Conservation (phyloP, 2,113 vertebrate species). For the Rattus rattus region DNA sequence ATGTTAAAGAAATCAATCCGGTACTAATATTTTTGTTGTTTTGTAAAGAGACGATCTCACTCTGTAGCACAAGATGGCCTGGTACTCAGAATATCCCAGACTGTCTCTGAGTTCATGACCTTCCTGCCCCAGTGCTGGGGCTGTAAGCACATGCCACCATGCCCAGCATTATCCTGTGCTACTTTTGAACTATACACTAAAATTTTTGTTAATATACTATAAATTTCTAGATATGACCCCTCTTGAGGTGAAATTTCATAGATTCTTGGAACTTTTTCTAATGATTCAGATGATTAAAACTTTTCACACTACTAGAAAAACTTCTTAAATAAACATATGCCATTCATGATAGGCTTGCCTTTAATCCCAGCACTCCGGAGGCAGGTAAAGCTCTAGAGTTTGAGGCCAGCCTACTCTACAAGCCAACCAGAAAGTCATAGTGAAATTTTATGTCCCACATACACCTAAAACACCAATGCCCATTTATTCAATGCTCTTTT, state of each 20-base stretch:
- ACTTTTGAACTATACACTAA: constrained; percentile 57
- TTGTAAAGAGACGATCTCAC: not conserved
- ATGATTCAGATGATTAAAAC: constrained; percentile 33
- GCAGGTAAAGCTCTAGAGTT: not conserved
- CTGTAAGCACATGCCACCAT: not conserved
- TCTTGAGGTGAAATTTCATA: constrained; percentile 48
- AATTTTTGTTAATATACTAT: constrained; percentile 40
- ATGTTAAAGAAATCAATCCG: not conserved
- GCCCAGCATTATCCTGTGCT: not conserved
- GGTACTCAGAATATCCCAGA: not conserved
- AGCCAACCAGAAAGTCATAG: not conserved
- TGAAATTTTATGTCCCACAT: not conserved
- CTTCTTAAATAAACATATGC: not conserved
- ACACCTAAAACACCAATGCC: constrained; percentile 6
- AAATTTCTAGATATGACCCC: constrained; percentile 3
- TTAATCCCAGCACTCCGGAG: not conserved
- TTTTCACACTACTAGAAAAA: constrained; percentile 56
- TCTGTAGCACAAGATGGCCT: not conserved
- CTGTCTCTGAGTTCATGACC: not conserved
- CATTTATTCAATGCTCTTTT: constrained; percentile 21
- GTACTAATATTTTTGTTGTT: not conserved
- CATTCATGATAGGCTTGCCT: not conserved
- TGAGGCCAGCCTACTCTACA: not conserved
- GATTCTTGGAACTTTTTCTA: constrained; percentile 43
- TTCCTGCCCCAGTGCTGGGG: not conserved